Base-by-base conservation (phyloP, 2,888 invertebrate genomes). In the Desoria tigrina region DNA sequence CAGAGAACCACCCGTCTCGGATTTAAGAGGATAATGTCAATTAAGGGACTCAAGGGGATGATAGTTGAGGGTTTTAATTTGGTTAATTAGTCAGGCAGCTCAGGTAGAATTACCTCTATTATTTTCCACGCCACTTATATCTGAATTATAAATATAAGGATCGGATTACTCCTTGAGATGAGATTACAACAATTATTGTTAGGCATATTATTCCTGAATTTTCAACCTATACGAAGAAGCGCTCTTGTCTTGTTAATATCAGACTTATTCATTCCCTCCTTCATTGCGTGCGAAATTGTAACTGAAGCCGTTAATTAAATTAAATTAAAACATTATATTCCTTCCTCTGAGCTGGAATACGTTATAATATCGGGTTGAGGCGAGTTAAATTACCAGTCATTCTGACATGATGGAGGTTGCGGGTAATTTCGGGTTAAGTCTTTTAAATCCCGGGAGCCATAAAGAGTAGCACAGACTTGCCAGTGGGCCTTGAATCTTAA, bases 351-450 rank as follows among this genome's bases (percentile, higher is more conserved):
- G 6, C n/a, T 6, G 16, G n/a, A 45, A 45, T 45, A 45, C 4
- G 9, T 9, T 39, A 39, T 16, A 39, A n/a, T 11, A 32, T 4
- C 32, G 6, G 32, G 6, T 32, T 32, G 32, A 32, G 32, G 32
- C 32, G 32, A 32, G 32, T 6, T 45, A 45, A 45, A 45, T 16
- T 21, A 45, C 18, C 45, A 45, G 45, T 45, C 16, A 45, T 45
- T 45, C 45, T 45, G 45, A 45, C 18, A 21, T 45, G n/a, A 45
- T 45, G 45, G 45, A 45, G 45, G 18, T 45, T 21, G 45, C 16
- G n/a, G 45, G 51, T 51, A 51, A 51, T 51, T 51, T 51, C 24
- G 51, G 51, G 51, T 51, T 51, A 45, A 45, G 51, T 51, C 51
- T 51, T 51, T 51, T 26, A 21, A 24, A 51, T 26, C 51, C 24